phyloP scores from a whole-genome alignment of 1,140 invertebrate genomes.

The Nixonia krombeini region DNA sequence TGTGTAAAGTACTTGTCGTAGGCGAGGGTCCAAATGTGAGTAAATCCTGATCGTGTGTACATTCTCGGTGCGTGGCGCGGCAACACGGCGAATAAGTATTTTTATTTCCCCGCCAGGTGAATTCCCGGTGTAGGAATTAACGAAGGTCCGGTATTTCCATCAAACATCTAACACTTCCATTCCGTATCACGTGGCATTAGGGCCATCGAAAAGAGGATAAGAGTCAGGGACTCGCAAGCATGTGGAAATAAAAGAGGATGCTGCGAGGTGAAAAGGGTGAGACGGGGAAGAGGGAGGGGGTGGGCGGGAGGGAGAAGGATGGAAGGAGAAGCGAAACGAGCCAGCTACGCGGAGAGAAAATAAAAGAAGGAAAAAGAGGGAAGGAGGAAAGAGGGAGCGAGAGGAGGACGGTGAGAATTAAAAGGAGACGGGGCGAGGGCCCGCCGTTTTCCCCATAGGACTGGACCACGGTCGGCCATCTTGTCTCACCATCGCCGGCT shows the following conservation, averaged over 20 bases:
- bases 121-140: too few relatives aligned
- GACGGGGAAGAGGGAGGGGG: conserved; percentile 22
- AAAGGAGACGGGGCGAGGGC: conserved; percentile 52
- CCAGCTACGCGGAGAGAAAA: conserved; percentile 15
- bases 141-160: conserved; percentile 20
- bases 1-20: too few relatives aligned
- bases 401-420: conserved; percentile 51
- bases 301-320: conserved; percentile 19
- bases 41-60: too few relatives aligned
- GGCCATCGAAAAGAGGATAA: conserved; percentile 41
- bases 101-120: too few relatives aligned
- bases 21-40: too few relatives aligned
- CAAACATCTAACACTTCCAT: conserved; percentile 40
- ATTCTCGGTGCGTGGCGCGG: too few relatives aligned
- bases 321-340: conserved; percentile 36
- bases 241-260: conserved; percentile 38
- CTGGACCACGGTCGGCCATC: conserved; percentile 56
- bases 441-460: conserved; percentile 57
- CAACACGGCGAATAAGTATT: too few relatives aligned
- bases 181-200: conserved; percentile 33
- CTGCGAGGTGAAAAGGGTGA: conserved; percentile 25
- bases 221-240: conserved; percentile 39
- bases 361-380: conserved; percentile 19
- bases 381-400: conserved; percentile 11
- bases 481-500: conserved; percentile 47